phyloP scores from a whole-genome alignment of 2,888 invertebrate genomes.

The Euzophera pinguis region DNA sequence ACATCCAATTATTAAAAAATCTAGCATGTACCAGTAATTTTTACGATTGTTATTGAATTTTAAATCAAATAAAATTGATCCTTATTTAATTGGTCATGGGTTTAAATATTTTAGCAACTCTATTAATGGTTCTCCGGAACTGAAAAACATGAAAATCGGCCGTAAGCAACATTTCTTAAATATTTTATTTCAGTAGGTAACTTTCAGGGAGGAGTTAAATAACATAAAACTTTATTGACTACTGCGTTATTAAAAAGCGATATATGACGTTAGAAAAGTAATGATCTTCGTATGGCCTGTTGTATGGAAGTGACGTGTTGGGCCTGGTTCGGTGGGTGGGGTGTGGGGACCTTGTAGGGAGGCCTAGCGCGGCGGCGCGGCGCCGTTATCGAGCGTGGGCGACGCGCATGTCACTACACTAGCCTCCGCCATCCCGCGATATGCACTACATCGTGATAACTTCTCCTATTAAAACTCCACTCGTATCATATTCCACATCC shows the following conservation, averaged over 20 bases:
- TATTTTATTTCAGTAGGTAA: too few species aligned
- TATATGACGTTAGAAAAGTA: conserved; percentile 1
- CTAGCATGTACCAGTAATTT: too few species aligned
- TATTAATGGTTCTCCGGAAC: too few species aligned
- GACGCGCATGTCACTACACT: conserved; percentile 54
- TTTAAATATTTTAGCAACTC: too few species aligned
- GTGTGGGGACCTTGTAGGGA: conserved; percentile 22
- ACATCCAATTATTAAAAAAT: too few species aligned
- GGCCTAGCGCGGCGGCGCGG: conserved; percentile 30
- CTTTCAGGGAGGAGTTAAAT: background rate
- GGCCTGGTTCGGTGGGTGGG: conserved; percentile 22
- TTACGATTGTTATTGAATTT: too few species aligned
- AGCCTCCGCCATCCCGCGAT: conserved; percentile 42
- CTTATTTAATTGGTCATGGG: too few species aligned
- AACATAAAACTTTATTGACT: background rate
- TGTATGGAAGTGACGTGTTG: conserved; percentile 8
- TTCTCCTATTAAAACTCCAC: conserved; percentile 34
- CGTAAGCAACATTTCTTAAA: too few species aligned
- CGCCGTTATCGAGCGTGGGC: conserved; percentile 71
- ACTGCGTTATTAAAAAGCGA: background rate
- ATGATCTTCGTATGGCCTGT: background rate
- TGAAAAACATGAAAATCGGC: too few species aligned
- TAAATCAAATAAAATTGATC: too few species aligned
- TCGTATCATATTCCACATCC: conserved; percentile 35
- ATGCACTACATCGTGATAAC: conserved; percentile 47